Evolutionary conservation across 2,113 vertebrate species (phyloP).

Genomic region (Columbina picui): DNA sequence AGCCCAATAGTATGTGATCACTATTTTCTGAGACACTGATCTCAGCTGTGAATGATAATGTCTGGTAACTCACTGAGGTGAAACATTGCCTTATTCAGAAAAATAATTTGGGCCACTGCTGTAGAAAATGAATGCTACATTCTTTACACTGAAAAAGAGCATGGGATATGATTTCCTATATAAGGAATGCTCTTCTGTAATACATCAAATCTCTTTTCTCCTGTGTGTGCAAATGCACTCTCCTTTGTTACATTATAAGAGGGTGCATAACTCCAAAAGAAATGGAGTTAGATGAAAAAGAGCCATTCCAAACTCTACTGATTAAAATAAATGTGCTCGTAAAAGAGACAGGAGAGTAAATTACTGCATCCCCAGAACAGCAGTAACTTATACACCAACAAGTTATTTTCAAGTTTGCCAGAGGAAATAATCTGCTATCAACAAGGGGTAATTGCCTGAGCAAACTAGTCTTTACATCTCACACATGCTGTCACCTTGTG

Average conservation of each 20-base stretch:
- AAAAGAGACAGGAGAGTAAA: constrained; percentile 75
- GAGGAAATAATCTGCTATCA: constrained; percentile 81
- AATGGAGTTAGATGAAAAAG: constrained; percentile 72
- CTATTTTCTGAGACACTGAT: constrained; percentile 16
- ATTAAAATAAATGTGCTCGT: constrained; percentile 80
- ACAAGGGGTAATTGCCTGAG: constrained; percentile 81
- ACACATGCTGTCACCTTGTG: constrained; percentile 73
- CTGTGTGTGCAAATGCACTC: constrained; percentile 54
- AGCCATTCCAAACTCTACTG: constrained; percentile 71
- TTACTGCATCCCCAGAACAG: constrained; percentile 73
- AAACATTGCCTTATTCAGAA: constrained; percentile 55
- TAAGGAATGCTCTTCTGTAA: constrained; percentile 57
- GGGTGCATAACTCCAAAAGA: constrained; percentile 66
- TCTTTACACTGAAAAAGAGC: constrained; percentile 62
- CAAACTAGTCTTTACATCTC: constrained; percentile 79
- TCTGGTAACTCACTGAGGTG: constrained; percentile 43
- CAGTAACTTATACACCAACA: constrained; percentile 77
- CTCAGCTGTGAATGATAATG: constrained; percentile 20
- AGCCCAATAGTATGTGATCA: not conserved
- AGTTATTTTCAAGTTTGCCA: constrained; percentile 81
- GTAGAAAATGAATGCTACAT: constrained; percentile 61
- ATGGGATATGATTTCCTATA: constrained; percentile 65
- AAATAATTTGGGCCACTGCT: constrained; percentile 63
- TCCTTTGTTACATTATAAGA: constrained; percentile 66
- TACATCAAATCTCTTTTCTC: constrained; percentile 62